A percentile compares a stretch with the other conserved stretches of the same genome.
Conservation (phyloP, 2,888 invertebrate species). For the Cepaea hortensis region DNA sequence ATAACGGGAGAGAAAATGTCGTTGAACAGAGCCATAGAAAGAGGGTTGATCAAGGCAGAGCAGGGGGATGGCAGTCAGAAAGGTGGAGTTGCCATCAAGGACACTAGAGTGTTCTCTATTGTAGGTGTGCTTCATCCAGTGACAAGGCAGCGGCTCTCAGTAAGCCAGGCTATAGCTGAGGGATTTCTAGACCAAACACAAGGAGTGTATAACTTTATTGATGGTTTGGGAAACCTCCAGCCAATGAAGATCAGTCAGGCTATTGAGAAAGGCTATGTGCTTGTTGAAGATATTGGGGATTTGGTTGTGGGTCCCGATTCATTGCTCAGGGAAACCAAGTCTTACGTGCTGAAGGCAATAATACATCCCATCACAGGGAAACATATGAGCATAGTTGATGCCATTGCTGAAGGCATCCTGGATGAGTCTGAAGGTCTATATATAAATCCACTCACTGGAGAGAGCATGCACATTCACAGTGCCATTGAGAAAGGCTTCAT, state of each 20-base stretch:
- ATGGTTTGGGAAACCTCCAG: slow-evolving; percentile 79
- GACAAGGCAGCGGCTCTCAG: slow-evolving; percentile 89
- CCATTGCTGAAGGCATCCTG: slow-evolving; percentile 91
- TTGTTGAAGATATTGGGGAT: slow-evolving; percentile 86
- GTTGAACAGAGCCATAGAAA: slow-evolving; percentile 87
- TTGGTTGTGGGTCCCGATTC: slow-evolving; percentile 91
- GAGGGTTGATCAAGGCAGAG: slow-evolving; percentile 86
- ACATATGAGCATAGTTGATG: slow-evolving; percentile 90
- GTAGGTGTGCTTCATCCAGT: slow-evolving; percentile 90
- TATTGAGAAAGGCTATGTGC: slow-evolving; percentile 85
- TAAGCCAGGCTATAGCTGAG: slow-evolving; percentile 81
- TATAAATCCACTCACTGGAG: slow-evolving; percentile 86
- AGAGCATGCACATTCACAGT: slow-evolving; percentile 87
- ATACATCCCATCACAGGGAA: slow-evolving; percentile 81
- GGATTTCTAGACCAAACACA: slow-evolving; percentile 83
- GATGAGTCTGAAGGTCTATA: slow-evolving; percentile 82
- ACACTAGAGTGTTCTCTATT: slow-evolving; percentile 86
- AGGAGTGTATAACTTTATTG: slow-evolving; percentile 79
- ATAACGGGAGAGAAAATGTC: slow-evolving; percentile 86
- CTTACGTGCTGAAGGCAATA: slow-evolving; percentile 78
- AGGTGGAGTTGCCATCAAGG: slow-evolving; percentile 78
- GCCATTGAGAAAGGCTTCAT: slow-evolving; percentile 89
- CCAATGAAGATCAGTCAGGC: slow-evolving; percentile 89
- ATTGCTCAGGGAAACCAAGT: slow-evolving; percentile 75
- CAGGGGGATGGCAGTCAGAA: slow-evolving; percentile 87